Percentiles rank a stretch among this genome's conserved stretches.
phyloP scores from a whole-genome alignment of 2,797 vertebrate genomes.

The Gymnothorax reevesii region DNA sequence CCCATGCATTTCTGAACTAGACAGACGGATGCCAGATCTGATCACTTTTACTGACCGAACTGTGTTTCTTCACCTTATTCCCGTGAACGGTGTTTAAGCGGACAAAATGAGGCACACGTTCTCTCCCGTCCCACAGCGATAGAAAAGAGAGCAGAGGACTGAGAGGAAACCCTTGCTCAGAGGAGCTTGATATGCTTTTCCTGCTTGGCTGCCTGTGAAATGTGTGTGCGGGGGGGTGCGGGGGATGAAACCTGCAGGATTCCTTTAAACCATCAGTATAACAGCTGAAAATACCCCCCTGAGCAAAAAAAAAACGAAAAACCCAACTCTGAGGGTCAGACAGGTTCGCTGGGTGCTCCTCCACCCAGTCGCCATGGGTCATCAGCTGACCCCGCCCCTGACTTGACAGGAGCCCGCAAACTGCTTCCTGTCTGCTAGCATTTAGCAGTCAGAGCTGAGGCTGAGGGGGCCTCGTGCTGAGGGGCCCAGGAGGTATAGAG shows the following conservation, averaged over 20 bases:
- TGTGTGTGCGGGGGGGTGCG: slow-evolving; percentile 26
- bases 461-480: not conserved
- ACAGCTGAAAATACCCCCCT: slow-evolving; percentile 40
- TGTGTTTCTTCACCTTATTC: not conserved
- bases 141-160: slow-evolving; percentile 9
- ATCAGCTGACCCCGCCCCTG: not conserved
- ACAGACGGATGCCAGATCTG: not conserved
- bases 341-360: not conserved
- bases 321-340: not conserved
- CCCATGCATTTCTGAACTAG: not conserved
- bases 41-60: not conserved
- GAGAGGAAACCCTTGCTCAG: slow-evolving; percentile 50
- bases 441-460: not conserved
- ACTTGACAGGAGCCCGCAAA: not conserved
- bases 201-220: slow-evolving; percentile 68
- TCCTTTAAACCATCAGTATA: slow-evolving; percentile 67
- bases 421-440: not conserved
- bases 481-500: not conserved
- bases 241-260: slow-evolving; percentile 57
- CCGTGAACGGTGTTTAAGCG: not conserved
- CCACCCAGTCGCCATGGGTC: not conserved
- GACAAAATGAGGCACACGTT: not conserved
- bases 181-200: slow-evolving; percentile 63
- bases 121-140: not conserved
- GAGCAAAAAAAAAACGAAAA: slow-evolving; percentile 7